A percentile compares a stretch with the other conserved stretches of the same genome.
phyloP scores from a whole-genome alignment of 2,797 vertebrate genomes.

The Sebastes vulpes region DNA sequence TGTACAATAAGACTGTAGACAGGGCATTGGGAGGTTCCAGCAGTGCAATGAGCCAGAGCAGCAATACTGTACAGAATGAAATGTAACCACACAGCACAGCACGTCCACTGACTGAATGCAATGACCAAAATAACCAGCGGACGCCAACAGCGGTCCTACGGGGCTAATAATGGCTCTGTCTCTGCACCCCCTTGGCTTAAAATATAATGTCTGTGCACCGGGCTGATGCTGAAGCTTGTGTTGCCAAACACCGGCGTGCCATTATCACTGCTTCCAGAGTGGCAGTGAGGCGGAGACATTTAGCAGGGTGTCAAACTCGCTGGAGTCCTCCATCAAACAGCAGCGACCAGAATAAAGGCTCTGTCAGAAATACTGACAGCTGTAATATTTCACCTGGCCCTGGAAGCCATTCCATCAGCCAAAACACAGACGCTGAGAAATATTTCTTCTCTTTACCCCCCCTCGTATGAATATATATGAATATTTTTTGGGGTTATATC shows the following conservation, averaged over 20 bases:
- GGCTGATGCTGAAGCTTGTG: constrained; percentile 23
- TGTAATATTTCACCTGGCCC: constrained; percentile 75
- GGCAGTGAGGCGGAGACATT: constrained; percentile 70
- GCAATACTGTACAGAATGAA: constrained; percentile 9
- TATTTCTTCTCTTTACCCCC: constrained; percentile 36
- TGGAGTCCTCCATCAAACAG: constrained; percentile 77
- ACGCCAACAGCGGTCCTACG: constrained; percentile 13
- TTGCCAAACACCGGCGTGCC: constrained; percentile 43
- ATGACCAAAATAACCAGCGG: constrained; percentile 28
- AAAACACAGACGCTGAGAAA: constrained; percentile 37
- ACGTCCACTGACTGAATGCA: constrained; percentile 1
- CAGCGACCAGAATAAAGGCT: constrained; percentile 72
- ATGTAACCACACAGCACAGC: constrained; percentile 14
- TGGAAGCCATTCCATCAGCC: constrained; percentile 66
- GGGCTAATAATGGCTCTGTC: constrained; percentile 39
- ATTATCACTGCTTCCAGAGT: constrained; percentile 68
- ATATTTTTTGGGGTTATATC: constrained; percentile 50
- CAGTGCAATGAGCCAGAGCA: neutral
- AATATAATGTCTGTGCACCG: constrained; percentile 35
- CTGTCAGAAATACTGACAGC: constrained; percentile 76
- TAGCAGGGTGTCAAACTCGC: constrained; percentile 74
- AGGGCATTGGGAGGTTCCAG: neutral
- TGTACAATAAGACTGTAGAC: neutral
- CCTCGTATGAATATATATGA: constrained; percentile 52
- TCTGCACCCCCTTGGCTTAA: constrained; percentile 35